phyloP scores from a whole-genome alignment of 1,140 invertebrate genomes.

The Heliothis subflexa region DNA sequence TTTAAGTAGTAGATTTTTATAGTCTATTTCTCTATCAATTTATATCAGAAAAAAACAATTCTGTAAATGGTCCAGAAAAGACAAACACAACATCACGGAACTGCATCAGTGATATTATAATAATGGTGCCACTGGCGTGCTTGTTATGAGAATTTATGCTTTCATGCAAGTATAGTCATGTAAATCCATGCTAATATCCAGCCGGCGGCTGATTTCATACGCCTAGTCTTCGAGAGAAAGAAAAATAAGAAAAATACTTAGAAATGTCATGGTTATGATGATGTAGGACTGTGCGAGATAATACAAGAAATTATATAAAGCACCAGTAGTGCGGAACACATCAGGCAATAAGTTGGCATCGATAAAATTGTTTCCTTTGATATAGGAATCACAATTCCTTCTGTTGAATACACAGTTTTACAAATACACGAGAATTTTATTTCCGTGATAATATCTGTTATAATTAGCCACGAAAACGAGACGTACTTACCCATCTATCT shows the following conservation, averaged over 20 bases:
- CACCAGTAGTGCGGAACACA: too few species aligned
- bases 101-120: slow-evolving; percentile 26
- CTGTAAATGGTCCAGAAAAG: neutral
- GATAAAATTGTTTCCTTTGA: too few species aligned
- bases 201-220: neutral
- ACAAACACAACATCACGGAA: slow-evolving; percentile 21
- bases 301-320: neutral
- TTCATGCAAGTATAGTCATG: slow-evolving; percentile 23
- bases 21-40: neutral
- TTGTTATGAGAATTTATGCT: slow-evolving; percentile 27
- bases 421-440: too few species aligned
- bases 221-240: neutral
- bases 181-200: slow-evolving; percentile 32
- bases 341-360: neutral
- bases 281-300: neutral
- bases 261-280: slow-evolving; percentile 6
- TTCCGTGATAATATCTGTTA: too few species aligned
- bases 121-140: slow-evolving; percentile 21
- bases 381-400: too few species aligned
- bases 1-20: too few species aligned
- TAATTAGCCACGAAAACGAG: too few species aligned
- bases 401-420: too few species aligned
- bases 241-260: slow-evolving; percentile 24
- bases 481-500: too few species aligned
- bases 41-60: neutral